Evolutionary conservation across 2,797 vertebrate species (phyloP).

Genomic region (Perodicticus potto): DNA sequence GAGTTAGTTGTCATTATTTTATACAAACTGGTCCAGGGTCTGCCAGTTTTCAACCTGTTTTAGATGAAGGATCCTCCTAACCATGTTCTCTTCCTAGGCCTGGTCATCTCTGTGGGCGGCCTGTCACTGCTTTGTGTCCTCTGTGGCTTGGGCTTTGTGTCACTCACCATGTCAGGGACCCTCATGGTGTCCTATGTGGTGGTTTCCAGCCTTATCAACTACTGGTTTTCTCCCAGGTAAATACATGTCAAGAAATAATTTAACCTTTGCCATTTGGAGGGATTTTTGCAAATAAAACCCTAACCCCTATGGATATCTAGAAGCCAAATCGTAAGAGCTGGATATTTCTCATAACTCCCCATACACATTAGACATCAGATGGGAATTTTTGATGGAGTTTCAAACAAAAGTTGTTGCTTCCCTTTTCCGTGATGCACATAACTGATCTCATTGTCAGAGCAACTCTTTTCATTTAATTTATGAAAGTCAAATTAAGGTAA

Average conservation of each 20-base stretch:
- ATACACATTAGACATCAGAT: background rate
- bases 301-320: background rate
- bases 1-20: background rate
- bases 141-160: slow-evolving; percentile 87
- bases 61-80: background rate
- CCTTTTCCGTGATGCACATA: background rate
- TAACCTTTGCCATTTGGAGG: background rate
- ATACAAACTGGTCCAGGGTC: background rate
- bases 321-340: background rate
- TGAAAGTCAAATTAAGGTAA: background rate
- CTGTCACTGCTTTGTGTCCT: slow-evolving; percentile 89
- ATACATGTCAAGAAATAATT: background rate
- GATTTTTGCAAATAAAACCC: background rate
- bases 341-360: background rate
- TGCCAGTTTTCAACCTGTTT: background rate
- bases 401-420: background rate
- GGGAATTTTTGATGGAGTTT: background rate
- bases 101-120: slow-evolving; percentile 89
- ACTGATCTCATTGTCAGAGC: background rate
- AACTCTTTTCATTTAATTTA: background rate
- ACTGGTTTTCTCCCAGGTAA: slow-evolving; percentile 87
- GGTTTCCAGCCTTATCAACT: slow-evolving; percentile 86
- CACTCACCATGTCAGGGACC: slow-evolving; percentile 86
- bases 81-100: slow-evolving; percentile 81
- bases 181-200: slow-evolving; percentile 85